phyloP scores from a whole-genome alignment of 1,140 invertebrate genomes.

The Anadara kagoshimensis region DNA sequence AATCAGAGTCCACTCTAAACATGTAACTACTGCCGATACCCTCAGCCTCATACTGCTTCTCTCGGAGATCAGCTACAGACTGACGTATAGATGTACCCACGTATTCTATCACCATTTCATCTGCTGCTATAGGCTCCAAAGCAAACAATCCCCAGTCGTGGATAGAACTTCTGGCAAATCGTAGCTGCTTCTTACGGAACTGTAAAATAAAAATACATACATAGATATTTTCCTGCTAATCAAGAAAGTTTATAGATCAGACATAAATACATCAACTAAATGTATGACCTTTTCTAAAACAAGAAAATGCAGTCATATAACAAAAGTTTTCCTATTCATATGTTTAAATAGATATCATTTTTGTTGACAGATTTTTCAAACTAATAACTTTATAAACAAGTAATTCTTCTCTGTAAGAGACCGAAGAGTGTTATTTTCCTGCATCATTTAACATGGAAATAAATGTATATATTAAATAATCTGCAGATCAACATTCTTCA shows the following conservation, averaged over 20 bases:
- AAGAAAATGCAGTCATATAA: neutral
- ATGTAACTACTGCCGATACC: constrained; percentile 98
- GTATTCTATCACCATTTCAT: constrained; percentile 99
- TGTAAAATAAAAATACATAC: too few relatives aligned
- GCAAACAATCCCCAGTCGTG: constrained; percentile 99
- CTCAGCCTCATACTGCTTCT: constrained; percentile 95
- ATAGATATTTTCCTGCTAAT: neutral
- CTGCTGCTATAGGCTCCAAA: constrained; percentile 97
- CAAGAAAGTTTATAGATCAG: too few relatives aligned
- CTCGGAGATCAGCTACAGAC: constrained; percentile 93
- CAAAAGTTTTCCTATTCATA: too few relatives aligned
- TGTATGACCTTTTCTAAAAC: neutral
- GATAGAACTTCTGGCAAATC: constrained; percentile 97
- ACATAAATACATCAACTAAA: too few relatives aligned
- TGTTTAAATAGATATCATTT: neutral
- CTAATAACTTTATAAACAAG: too few relatives aligned
- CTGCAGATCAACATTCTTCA: too few relatives aligned
- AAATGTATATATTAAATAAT: too few relatives aligned
- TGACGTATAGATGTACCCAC: constrained; percentile 97
- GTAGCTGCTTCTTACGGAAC: constrained; percentile 98
- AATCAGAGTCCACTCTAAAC: constrained; percentile 97
- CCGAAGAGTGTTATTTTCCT: too few relatives aligned
- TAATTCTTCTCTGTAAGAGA: too few relatives aligned
- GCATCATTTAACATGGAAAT: too few relatives aligned
- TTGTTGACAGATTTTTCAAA: neutral